Percentiles rank a stretch among this genome's conserved stretches.
Evolutionary conservation across 2,113 vertebrate species (phyloP).

Genomic region (rat (Rattus norvegicus)): DNA sequence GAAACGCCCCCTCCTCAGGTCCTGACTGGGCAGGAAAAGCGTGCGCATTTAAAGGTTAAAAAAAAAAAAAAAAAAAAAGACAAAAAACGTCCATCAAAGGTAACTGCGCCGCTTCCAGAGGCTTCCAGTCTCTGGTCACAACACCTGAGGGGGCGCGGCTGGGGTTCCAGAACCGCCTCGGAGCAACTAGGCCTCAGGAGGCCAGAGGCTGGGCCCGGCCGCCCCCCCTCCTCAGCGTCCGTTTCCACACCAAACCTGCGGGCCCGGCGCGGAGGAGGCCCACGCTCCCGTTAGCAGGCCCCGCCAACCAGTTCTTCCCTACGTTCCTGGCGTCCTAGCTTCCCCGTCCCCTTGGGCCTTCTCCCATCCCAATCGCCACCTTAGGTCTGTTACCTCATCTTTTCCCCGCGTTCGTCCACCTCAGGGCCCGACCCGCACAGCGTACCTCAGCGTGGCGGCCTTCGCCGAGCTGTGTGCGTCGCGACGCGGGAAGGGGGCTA

Average conservation of each 20-base stretch:
- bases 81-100: background rate
- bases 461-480: background rate
- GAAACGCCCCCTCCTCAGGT: background rate
- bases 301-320: background rate
- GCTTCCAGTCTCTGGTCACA: background rate
- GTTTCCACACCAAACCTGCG: background rate
- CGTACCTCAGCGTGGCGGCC: rapidly evolving
- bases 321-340: background rate
- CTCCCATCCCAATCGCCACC: background rate
- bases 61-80: background rate
- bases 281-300: background rate
- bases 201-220: background rate
- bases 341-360: background rate
- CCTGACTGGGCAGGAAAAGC: background rate
- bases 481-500: background rate
- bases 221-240: background rate
- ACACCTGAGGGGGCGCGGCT: background rate
- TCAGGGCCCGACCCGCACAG: rapidly evolving
- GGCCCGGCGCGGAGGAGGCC: background rate
- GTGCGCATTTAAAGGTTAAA: background rate
- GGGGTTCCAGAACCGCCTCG: background rate
- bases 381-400: background rate
- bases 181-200: background rate
- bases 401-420: background rate
- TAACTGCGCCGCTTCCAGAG: background rate